Conservation (phyloP, 1,140 invertebrate genomes). For the Drosophila truncata region DNA sequence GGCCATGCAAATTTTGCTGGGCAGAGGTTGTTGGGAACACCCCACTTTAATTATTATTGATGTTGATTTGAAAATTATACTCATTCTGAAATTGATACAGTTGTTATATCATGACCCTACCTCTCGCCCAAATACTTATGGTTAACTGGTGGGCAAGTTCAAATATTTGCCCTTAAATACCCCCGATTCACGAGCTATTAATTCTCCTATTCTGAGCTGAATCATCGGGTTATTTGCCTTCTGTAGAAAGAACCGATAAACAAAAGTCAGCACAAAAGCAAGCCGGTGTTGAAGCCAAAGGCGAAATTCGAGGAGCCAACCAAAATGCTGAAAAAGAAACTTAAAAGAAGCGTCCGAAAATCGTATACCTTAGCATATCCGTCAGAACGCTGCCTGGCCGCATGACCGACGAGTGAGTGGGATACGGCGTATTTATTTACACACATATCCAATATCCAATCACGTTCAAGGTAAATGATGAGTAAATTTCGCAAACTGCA, state of each 20-base stretch:
- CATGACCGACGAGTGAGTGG: slow-evolving; percentile 59
- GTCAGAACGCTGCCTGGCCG: slow-evolving; percentile 30
- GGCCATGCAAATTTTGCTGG: not conserved
- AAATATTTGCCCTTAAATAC: slow-evolving; percentile 34
- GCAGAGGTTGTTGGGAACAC: not conserved
- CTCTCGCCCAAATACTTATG: not conserved
- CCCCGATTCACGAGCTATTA: not conserved
- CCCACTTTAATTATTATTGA: too few species aligned
- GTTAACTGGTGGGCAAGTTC: slow-evolving; percentile 13
- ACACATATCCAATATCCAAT: slow-evolving; percentile 65
- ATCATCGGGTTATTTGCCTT: slow-evolving; percentile 46
- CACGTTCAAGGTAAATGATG: slow-evolving; percentile 80
- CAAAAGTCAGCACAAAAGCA: slow-evolving; percentile 61
- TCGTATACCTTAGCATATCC: slow-evolving; percentile 59
- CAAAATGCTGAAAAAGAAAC: slow-evolving; percentile 5
- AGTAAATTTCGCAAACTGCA: slow-evolving; percentile 33
- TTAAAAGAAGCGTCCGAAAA: slow-evolving; percentile 22
- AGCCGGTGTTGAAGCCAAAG: slow-evolving; percentile 14
- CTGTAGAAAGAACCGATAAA: slow-evolving; percentile 30
- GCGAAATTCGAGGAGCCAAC: slow-evolving; percentile 53
- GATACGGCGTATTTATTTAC: slow-evolving; percentile 19
- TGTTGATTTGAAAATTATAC: not conserved
- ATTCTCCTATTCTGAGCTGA: slow-evolving; percentile 32
- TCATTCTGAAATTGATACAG: not conserved
- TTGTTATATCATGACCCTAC: slow-evolving; percentile 18